Base-by-base conservation (phyloP, 2,113 vertebrate species). In the Salvelinus alpinus region DNA sequence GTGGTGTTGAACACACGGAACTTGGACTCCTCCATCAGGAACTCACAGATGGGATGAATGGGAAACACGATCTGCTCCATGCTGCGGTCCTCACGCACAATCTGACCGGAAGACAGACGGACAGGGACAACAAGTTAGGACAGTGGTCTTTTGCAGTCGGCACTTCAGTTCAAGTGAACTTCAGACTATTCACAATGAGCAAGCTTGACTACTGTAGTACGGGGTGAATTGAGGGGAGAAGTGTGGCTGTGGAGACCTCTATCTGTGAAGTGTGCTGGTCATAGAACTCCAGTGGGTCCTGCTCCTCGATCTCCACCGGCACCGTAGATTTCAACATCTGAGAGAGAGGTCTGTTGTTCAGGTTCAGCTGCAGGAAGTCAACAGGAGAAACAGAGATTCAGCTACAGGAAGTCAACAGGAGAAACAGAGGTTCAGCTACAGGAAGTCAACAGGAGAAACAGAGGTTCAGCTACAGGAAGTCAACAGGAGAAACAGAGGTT, bases 11-110 rank as follows among this genome's bases (percentile, higher is more conserved):
- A 97, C 6, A 99, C 95, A 0, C 98, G 74, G 77, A 92, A 82
- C 90, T 99, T 98, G 13, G 97, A 99, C 87, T 99, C 98, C 86
- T 95, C 95, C 0, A 96, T 99, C 82, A 99, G 92, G 84, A 95
- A 99, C 84, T 98, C 95, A 0, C 98, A 99, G 93, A 99, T 98
- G 70, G 91, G 94, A 0, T 98, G 97, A 80, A 99, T 94, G 0
- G 98, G 97, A 81, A 97, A 99, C 79, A 99, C 96, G 0, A 99
- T 99, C 94, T 99, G 96, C 92, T 99, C 98, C 98, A 99, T 99
- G 91, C 95, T 97, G 69, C 97, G 96, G 84, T 99, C 98, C 60
- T 96, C 94, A 8, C 97, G 94, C 25, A 99, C 97, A 0, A 99
- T 99, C 98, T 99, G 83, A 9, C 1, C 27, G 24, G 60, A 48